Conservation (phyloP, 2,888 invertebrate species). For the Idaea biselata region DNA sequence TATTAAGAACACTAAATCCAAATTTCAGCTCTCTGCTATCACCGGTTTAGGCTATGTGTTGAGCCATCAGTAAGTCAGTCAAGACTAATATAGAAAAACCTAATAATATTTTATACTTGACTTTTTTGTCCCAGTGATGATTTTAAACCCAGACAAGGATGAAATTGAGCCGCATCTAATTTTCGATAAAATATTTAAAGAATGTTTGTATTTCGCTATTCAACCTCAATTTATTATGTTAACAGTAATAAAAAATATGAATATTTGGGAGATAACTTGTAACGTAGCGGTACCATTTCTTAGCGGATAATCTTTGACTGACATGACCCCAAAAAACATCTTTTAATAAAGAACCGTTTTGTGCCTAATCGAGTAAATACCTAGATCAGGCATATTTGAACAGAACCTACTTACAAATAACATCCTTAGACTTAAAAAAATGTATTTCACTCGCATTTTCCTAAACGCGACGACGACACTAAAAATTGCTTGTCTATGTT, state of each 20-base stretch:
- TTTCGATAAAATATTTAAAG: constrained; percentile 8
- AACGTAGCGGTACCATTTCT: not conserved
- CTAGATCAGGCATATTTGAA: not conserved
- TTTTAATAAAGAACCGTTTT: not conserved
- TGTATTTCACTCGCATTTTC: not conserved
- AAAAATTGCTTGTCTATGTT: too few species aligned
- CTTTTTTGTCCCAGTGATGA: too few species aligned
- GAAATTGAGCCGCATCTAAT: too few species aligned
- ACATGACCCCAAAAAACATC: not conserved
- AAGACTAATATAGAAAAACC: too few species aligned
- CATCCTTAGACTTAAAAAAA: not conserved
- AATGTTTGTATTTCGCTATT: not conserved
- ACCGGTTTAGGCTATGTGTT: too few species aligned
- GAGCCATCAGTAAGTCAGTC: too few species aligned
- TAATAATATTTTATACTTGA: too few species aligned
- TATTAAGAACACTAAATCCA: too few species aligned
- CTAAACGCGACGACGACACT: too few species aligned
- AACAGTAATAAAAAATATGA: not conserved
- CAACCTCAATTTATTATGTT: not conserved
- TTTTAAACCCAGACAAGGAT: too few species aligned
- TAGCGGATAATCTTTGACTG: not conserved
- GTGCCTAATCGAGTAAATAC: not conserved
- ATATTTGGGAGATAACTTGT: not conserved
- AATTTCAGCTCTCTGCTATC: too few species aligned
- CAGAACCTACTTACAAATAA: not conserved